A percentile compares a stretch with the other conserved stretches of the same genome.
phyloP scores from a whole-genome alignment of 2,113 vertebrate species.

The Calyptomena viridis region DNA sequence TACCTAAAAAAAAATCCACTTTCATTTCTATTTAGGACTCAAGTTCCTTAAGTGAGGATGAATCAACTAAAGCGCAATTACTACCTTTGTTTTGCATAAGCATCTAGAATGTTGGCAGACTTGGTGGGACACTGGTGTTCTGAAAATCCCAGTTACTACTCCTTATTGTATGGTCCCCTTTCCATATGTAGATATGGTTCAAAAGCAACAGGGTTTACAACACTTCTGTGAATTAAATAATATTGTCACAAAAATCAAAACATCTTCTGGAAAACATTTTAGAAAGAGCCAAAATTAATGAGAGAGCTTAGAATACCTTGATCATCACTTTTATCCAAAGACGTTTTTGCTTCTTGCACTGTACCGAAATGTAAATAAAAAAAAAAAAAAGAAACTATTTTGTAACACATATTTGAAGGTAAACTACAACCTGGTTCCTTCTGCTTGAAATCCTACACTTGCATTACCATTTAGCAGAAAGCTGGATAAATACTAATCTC shows the following conservation, averaged over 20 bases:
- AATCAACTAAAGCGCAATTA: background rate
- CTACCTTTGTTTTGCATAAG: background rate
- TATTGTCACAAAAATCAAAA: background rate
- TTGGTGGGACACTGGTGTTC: background rate
- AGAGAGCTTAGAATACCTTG: background rate
- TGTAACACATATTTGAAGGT: background rate
- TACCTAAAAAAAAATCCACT: background rate
- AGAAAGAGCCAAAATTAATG: background rate
- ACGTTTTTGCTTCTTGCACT: background rate
- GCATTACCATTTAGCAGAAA: background rate
- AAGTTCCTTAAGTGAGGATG: background rate
- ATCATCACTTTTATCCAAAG: background rate
- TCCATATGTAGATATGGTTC: background rate
- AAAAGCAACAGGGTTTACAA: background rate
- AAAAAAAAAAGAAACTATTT: background rate
- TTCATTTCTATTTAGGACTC: background rate
- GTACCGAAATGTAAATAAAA: background rate
- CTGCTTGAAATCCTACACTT: background rate
- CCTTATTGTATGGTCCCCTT: accelerated
- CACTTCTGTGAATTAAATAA: background rate
- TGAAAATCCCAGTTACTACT: background rate
- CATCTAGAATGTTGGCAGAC: background rate
- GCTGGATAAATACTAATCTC: background rate
- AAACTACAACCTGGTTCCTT: background rate
- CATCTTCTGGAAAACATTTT: background rate